These are phyloP conservation scores for Pempheris klunzingeri DNA, from an alignment of 2,797 vertebrate species.

Conservation along the genomic window DNA sequence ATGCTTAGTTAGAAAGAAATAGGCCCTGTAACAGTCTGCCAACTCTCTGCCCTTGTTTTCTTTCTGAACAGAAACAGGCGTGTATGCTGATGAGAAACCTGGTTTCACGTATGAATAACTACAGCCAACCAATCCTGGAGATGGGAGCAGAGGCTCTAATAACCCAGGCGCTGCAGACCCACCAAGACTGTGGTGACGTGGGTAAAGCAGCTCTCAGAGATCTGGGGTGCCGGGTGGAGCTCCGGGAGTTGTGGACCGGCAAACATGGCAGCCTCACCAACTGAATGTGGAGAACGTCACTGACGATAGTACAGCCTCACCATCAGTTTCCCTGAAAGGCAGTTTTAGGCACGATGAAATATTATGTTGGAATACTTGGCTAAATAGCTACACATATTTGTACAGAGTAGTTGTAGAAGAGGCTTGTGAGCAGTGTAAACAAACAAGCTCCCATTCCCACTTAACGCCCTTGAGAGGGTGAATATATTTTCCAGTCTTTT, in stretches of 20 bases:
- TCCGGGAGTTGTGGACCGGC: conserved; percentile 96
- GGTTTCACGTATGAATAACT: conserved; percentile 87
- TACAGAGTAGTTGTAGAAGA: conserved; percentile 25
- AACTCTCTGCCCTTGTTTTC: neutral
- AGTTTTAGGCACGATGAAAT: conserved; percentile 8
- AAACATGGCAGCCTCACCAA: conserved; percentile 90
- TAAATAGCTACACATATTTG: neutral
- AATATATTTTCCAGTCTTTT: conserved; percentile 8
- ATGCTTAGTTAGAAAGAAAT: neutral
- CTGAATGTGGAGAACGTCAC: conserved; percentile 66
- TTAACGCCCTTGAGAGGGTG: neutral
- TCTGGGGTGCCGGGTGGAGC: conserved; percentile 94
- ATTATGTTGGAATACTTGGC: neutral
- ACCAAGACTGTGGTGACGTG: conserved; percentile 90
- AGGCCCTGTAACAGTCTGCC: neutral
- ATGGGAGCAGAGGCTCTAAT: conserved; percentile 95
- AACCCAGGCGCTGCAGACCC: conserved; percentile 84
- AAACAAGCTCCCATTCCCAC: neutral
- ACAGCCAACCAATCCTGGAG: conserved; percentile 90
- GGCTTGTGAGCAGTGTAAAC: conserved; percentile 5
- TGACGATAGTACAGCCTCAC: neutral
- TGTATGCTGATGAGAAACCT: conserved; percentile 97
- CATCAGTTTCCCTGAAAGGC: neutral
- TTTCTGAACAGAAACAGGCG: conserved; percentile 89
- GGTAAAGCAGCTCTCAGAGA: conserved; percentile 93